Evolutionary conservation across 2,113 vertebrate genomes (phyloP), one percentile per base, ranked within the genome.

Genomic region (Pogonocichla stellata): DNA sequence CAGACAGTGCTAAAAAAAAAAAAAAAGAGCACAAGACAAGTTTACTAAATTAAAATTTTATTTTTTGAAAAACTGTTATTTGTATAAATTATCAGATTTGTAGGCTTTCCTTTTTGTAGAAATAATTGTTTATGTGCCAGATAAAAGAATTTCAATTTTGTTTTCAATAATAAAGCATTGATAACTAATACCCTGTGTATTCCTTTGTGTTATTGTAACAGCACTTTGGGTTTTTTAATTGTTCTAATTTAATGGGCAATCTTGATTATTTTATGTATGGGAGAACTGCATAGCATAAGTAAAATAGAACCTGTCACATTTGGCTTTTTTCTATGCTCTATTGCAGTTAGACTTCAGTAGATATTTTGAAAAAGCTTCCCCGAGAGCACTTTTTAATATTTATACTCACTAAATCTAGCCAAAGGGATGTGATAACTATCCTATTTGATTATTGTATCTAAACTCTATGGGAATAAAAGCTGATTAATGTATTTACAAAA

Each of bases 81-180:
- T 99, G 99, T 99, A 99, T 99, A 99, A 99, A 99, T 99, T 98
- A 99, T 99, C 98, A 94, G 97, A 99, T 99, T 99, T 99, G 98
- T 99, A 99, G 98, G 97, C 97, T 98, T 98, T 98, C 98, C 98
- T 98, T 98, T 98, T 98, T 99, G 98, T 99, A 99, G 98, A 98
- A 98, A 97, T 98, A 98, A 98, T 97, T 98, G 98, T 98, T 98
- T 98, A 98, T 98, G 98, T 99, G 98, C 98, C 98, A 98, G 98
- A 98, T 97, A 98, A 98, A 95, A 98, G 95, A 97, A 98, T 98
- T 97, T 97, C 97, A 89, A 97, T 98, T 98, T 98, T 99, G 98
- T 98, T 99, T 98, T 98, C 97, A 98, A 98, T 98, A 99, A 99
- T 99, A 99, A 99, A 99, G 97, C 97, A 96, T 98, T 98, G 97